Conservation (phyloP, 2,888 invertebrate genomes). For the Xestia xanthographa region DNA sequence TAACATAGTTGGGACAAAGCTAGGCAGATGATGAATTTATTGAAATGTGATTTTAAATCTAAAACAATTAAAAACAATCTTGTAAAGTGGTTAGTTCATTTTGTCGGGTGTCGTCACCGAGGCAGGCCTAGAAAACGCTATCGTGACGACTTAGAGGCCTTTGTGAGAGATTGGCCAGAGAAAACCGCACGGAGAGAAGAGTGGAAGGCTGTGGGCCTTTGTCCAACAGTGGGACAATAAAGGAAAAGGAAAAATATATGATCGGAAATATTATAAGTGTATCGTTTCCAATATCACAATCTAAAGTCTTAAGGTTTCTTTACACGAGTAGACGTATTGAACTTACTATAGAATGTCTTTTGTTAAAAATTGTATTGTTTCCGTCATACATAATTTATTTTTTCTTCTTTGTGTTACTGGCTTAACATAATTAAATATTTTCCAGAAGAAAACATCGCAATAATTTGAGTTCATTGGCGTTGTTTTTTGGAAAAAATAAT, state of each 20-base stretch:
- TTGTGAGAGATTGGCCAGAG: no score
- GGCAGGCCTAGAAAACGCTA: no score
- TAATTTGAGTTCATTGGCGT: not conserved
- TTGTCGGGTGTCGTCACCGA: no score
- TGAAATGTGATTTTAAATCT: not conserved
- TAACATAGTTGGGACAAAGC: no score
- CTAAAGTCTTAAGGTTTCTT: not conserved
- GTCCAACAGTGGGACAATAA: no score
- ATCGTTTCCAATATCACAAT: not conserved
- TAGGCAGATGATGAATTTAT: no score
- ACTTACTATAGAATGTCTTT: not conserved
- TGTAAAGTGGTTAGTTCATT: not conserved
- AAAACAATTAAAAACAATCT: not conserved
- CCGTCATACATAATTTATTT: not conserved
- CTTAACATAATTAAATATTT: not conserved
- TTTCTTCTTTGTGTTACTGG: not conserved
- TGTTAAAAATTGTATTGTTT: not conserved
- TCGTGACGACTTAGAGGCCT: no score
- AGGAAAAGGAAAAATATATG: no score
- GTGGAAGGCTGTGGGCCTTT: no score
- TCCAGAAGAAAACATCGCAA: not conserved
- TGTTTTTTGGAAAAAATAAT: not conserved
- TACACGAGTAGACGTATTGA: not conserved
- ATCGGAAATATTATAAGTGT: not conserved
- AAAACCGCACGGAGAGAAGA: no score